Evolutionary conservation across 2,888 invertebrate species (phyloP), one percentile per base, ranked within the genome.

Genomic region (Ernsta delagoae): DNA sequence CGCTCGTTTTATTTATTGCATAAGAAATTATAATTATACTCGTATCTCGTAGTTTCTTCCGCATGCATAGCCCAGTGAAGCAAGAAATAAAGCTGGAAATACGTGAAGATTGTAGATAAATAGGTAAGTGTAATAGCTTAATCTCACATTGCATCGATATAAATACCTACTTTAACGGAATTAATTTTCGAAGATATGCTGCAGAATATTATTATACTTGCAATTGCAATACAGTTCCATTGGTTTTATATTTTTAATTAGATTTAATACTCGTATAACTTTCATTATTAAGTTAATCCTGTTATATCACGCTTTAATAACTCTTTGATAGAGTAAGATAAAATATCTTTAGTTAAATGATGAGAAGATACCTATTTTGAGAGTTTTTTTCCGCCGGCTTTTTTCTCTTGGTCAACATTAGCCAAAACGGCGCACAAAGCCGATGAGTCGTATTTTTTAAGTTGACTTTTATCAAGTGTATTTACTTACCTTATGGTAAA

Each of bases 1-100:
- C 39, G 34, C 43, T 24, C 60, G 24, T 59, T 60, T 50, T 24
- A 60, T 60, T 67, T 67, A 61, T 67, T 67, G 66, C 66, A 65
- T 62, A 62, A 57, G 43, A 61, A n/a, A n/a, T n/a, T n/a, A n/a
- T n/a, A 56, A 65, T 57, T 65, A 71, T 16, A 53, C n/a, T 48
- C 8, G 53, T 73, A 75, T 70, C 74, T 71, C 74, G 73, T 72
- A 67, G 72, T 75, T 56, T 72, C 78, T 81, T 83, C 82, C 82
- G 84, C 77, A 72, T 78, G 71, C 74, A 66, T 67, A 56, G 56
- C 72, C 72, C 65, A 64, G 39, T 57, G 71, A 72, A 71, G 70
- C 70, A 73, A 61, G 67, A 61, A 67, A 61, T 56, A 36, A 66
- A 53, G 43, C 61, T 67, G 54, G 61, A 67, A 61, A 45, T 67